phyloP scores from a whole-genome alignment of 2,797 vertebrate genomes.

The Enteromius argenteus region DNA sequence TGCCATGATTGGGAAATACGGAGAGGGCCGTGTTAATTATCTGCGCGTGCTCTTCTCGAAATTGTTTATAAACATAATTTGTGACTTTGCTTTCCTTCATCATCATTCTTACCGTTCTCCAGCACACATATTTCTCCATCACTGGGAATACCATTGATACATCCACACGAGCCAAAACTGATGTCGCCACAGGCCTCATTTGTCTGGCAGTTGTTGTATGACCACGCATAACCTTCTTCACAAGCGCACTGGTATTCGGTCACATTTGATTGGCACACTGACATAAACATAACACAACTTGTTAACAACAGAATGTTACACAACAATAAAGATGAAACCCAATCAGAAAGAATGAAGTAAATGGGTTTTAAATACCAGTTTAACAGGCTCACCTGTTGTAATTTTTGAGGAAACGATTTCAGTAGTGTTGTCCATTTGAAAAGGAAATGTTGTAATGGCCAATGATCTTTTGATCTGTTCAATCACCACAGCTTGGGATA shows the following conservation, averaged over 20 bases:
- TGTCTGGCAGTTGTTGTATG: conserved; percentile 64
- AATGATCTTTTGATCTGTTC: conserved; percentile 48
- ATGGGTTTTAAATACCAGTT: background rate
- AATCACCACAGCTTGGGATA: conserved; percentile 47
- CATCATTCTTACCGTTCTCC: conserved; percentile 72
- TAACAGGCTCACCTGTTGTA: conserved; percentile 68
- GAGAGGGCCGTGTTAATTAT: too few relatives aligned
- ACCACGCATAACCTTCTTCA: conserved; percentile 79
- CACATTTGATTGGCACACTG: conserved; percentile 78
- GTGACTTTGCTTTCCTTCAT: background rate
- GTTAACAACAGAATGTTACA: conserved; percentile 8
- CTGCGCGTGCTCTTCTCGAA: too few relatives aligned
- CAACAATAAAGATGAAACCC: background rate
- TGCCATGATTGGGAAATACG: too few relatives aligned
- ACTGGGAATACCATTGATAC: conserved; percentile 69
- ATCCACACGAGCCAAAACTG: conserved; percentile 66
- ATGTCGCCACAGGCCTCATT: conserved; percentile 65
- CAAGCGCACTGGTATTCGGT: conserved; percentile 78
- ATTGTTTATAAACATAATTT: too few relatives aligned
- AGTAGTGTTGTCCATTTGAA: conserved; percentile 57
- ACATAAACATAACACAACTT: conserved; percentile 24
- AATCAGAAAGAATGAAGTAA: background rate
- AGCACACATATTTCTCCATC: conserved; percentile 74
- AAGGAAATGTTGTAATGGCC: conserved; percentile 51
- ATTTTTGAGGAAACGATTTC: conserved; percentile 55